Conservation (phyloP, 2,888 invertebrate species). For the Oasisia sp. region DNA sequence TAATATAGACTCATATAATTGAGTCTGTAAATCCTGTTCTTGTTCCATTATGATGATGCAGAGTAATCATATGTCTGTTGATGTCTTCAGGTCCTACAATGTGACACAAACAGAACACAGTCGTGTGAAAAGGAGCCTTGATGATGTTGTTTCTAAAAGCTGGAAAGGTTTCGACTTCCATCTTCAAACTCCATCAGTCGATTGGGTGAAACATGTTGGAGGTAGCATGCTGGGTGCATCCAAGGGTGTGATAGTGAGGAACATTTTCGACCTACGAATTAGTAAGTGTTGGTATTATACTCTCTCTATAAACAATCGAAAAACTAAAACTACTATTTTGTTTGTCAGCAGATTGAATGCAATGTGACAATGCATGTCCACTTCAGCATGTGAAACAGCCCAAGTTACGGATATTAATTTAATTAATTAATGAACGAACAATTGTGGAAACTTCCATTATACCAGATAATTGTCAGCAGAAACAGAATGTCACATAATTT, state of each 20-base stretch:
- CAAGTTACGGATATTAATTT: too few species aligned
- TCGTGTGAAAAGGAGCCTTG: neutral
- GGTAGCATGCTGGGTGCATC: constrained; percentile 1
- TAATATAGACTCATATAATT: too few species aligned
- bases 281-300: neutral
- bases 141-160: neutral
- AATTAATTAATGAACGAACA: too few species aligned
- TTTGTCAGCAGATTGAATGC: neutral
- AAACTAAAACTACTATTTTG: too few species aligned
- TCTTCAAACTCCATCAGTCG: neutral
- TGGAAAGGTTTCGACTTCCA: constrained; percentile 19
- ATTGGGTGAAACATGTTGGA: constrained; percentile 21
- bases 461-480: too few species aligned
- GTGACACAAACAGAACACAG: neutral
- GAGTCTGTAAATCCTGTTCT: too few species aligned
- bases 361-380: too few species aligned
- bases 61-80: neutral
- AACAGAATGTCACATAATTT: too few species aligned
- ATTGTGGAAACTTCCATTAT: too few species aligned
- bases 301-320: neutral
- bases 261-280: constrained; percentile 19
- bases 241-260: constrained; percentile 17
- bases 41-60: neutral
- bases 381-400: too few species aligned
- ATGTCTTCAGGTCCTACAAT: neutral